Evolutionary conservation across 1,140 invertebrate genomes (phyloP).

Genomic region (Danaus melanippus): DNA sequence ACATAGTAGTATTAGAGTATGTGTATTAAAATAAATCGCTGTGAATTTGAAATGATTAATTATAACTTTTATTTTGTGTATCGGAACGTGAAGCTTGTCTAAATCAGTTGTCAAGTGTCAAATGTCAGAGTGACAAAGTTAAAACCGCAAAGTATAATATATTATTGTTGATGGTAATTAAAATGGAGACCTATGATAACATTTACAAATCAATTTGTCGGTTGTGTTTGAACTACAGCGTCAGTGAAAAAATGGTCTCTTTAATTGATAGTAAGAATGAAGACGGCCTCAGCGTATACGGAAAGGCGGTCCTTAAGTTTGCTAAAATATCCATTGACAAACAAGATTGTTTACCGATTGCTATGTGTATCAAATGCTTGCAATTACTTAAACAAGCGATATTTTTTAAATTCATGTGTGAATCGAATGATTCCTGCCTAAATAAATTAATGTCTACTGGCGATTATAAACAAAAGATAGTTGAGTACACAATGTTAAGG

Average conservation of each 20-base stretch:
- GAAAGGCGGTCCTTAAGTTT: slow-evolving; percentile 39
- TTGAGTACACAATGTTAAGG: slow-evolving; percentile 35
- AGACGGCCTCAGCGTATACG: slow-evolving; percentile 40
- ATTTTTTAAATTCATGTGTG: slow-evolving; percentile 48
- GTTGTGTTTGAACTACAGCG: slow-evolving; percentile 39
- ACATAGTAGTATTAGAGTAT: no score
- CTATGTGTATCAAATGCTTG: slow-evolving; percentile 50
- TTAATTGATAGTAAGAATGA: slow-evolving; percentile 37
- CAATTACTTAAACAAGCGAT: slow-evolving; percentile 43
- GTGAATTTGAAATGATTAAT: no score
- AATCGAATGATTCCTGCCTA: slow-evolving; percentile 35
- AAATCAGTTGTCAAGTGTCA: no score
- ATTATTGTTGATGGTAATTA: slow-evolving; percentile 3
- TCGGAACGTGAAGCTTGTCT: no score
- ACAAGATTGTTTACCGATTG: slow-evolving; percentile 37
- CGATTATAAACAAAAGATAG: slow-evolving; percentile 33
- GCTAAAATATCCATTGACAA: slow-evolving; percentile 39
- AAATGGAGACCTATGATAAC: slow-evolving; percentile 29
- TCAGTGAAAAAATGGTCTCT: slow-evolving; percentile 39
- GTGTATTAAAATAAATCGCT: no score
- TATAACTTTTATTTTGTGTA: no score
- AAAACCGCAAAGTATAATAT: no score
- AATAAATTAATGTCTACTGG: slow-evolving; percentile 11
- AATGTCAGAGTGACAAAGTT: no score
- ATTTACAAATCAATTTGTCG: slow-evolving; percentile 46